Base-by-base conservation (phyloP, 2,797 vertebrate genomes). In the Staurois parvus region DNA sequence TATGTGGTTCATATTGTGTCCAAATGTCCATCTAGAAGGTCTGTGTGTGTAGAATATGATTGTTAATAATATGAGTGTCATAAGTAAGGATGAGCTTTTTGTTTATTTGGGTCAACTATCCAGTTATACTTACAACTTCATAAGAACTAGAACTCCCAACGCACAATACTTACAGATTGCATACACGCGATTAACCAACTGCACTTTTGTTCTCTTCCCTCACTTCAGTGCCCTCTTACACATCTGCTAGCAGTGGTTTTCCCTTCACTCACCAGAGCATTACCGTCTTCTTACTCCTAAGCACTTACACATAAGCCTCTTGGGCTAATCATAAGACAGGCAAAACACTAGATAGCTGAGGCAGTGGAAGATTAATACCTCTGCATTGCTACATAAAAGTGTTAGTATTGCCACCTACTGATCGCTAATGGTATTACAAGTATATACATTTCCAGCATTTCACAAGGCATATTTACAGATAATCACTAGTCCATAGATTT, bases 281-380 rank as follows among this genome's bases (percentile, higher is more conserved):
- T 68, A 85, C 56, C 29, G 68, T 37, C 72, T 85, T 80, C 77
- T 85, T 74, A 74, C 59, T 52, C 69, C 45, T 85, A 68, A 79
- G 84, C 76, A 56, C 68, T 72, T 72, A 59, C 62, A 75, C 77
- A 80, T 85, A 75, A 80, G 84, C 70, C 62, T 85, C 77, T 80
- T 69, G 70, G 59, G 83, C 67, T 75, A 68, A 80, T 75, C 76
- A 66, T 79, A 85, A 79, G 70, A 80, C 40, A 75, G 29, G 17
- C 76, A 81, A 32, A 69, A 67, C 76, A 74, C 76, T 73, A 73
- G 59, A 80, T 80, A 28, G 72, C 72, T 79, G 42, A 48, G 76
- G 62, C 24, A 67, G 32, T 52, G 37, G 70, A 40, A 30, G 56
- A 80, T 72, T 68, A 48, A 74, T 37, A 66, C 72, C 37, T 80